Conservation (phyloP, 2,113 vertebrate genomes). For the Chloropsis hardwickii region DNA sequence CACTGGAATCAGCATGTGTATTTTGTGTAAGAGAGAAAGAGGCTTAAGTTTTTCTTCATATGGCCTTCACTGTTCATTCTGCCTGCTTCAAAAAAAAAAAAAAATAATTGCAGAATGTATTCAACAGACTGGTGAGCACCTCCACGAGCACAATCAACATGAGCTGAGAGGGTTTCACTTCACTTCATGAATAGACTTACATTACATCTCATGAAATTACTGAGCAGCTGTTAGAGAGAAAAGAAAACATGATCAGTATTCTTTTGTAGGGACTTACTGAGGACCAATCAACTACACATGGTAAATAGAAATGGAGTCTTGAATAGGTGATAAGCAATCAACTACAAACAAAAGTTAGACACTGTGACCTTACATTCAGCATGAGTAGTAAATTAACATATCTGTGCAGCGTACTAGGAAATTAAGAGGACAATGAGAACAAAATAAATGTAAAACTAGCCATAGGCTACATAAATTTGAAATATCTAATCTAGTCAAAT, state of each 20-base stretch:
- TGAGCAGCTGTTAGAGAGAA: slow-evolving; percentile 69
- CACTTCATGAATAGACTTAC: slow-evolving; percentile 72
- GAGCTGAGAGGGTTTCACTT: slow-evolving; percentile 57
- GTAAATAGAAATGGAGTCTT: slow-evolving; percentile 66
- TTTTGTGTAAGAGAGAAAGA: neutral
- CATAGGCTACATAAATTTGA: slow-evolving; percentile 34
- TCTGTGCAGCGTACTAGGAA: slow-evolving; percentile 62
- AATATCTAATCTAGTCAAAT: slow-evolving; percentile 63
- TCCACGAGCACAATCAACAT: slow-evolving; percentile 50
- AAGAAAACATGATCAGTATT: slow-evolving; percentile 61
- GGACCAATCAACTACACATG: slow-evolving; percentile 35
- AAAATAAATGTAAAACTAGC: slow-evolving; percentile 60
- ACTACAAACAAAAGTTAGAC: slow-evolving; percentile 66
- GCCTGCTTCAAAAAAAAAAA: neutral
- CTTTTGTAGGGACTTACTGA: slow-evolving; percentile 46
- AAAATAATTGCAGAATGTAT: slow-evolving; percentile 17
- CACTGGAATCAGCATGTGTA: neutral
- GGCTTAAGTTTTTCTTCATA: neutral
- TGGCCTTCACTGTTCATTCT: neutral
- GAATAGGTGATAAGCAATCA: slow-evolving; percentile 75
- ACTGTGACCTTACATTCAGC: slow-evolving; percentile 67
- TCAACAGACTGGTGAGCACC: slow-evolving; percentile 50
- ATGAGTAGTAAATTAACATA: slow-evolving; percentile 67
- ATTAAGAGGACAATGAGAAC: slow-evolving; percentile 67
- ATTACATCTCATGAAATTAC: slow-evolving; percentile 75